Conservation (phyloP, 2,113 vertebrate species). For the Sturnus vulgaris region DNA sequence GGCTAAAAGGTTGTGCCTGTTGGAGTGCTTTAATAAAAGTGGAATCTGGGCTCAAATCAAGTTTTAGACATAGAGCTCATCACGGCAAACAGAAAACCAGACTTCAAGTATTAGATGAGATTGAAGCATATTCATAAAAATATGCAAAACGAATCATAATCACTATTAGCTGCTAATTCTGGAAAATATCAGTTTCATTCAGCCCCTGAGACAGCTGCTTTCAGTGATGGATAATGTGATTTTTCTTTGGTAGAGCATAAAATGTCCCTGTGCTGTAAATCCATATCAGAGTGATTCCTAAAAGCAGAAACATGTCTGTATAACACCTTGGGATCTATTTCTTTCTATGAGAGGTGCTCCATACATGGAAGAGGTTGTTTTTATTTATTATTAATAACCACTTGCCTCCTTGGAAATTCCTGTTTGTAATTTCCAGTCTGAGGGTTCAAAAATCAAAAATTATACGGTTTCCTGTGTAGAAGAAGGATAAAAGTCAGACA, state of each 20-base stretch:
- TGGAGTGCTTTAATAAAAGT: background rate
- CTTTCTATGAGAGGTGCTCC: background rate
- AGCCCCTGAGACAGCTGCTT: background rate
- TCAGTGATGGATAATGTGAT: background rate
- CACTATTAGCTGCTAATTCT: background rate
- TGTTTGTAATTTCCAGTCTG: background rate
- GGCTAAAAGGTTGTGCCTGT: conserved; percentile 62
- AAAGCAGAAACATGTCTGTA: conserved; percentile 7
- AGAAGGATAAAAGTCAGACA: background rate
- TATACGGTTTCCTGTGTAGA: background rate
- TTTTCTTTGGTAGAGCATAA: background rate
- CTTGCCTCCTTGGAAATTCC: background rate
- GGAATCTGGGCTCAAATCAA: background rate
- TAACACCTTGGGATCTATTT: background rate
- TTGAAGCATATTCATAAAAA: conserved; percentile 17
- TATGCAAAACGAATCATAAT: background rate
- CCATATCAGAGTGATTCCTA: background rate
- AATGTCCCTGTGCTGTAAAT: background rate
- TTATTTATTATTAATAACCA: conserved; percentile 51
- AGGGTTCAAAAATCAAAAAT: background rate
- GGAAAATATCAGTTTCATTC: background rate
- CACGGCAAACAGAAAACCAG: background rate
- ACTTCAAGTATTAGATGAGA: background rate
- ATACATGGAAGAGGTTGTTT: conserved; percentile 7
- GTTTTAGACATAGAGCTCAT: background rate